A percentile compares a stretch with the other conserved stretches of the same genome.
These are phyloP conservation scores for Medauroidea extradentata DNA, from an alignment of 1,140 invertebrate species.

Conservation along the genomic window DNA sequence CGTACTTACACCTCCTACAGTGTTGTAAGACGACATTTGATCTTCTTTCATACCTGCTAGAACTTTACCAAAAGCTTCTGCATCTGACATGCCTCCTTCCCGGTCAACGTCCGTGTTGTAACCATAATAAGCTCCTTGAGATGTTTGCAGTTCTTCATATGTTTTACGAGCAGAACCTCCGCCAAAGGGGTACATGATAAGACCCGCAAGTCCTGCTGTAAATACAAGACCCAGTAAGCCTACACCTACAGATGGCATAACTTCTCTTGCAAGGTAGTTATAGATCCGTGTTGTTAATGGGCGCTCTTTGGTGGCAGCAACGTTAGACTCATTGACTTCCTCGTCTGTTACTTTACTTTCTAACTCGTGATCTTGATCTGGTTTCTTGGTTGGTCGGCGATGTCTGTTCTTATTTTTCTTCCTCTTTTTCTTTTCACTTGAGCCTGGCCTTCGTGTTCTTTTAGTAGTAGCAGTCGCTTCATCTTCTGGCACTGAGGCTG, in stretches of 20 bases:
- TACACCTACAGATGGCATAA: conserved; percentile 72
- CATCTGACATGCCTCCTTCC: conserved; percentile 56
- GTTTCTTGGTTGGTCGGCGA: conserved; percentile 41
- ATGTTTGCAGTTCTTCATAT: conserved; percentile 49
- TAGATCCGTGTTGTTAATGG: conserved; percentile 68
- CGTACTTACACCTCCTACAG: not conserved
- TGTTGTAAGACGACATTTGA: not conserved
- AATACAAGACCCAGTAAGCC: conserved; percentile 67
- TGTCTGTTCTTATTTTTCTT: conserved; percentile 54
- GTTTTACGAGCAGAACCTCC: conserved; percentile 55
- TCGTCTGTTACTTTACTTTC: conserved; percentile 46
- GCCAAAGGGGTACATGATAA: conserved; percentile 69
- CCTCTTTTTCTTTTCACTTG: conserved; percentile 44
- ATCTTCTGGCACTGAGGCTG: conserved; percentile 24
- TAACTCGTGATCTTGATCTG: conserved; percentile 23
- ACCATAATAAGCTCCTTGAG: conserved; percentile 48
- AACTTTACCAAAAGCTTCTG: conserved; percentile 67
- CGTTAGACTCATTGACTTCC: conserved; percentile 40
- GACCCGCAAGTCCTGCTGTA: conserved; percentile 64
- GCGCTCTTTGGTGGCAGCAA: conserved; percentile 41
- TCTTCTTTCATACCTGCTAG: conserved; percentile 57
- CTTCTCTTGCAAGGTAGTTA: conserved; percentile 70
- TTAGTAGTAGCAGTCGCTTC: conserved; percentile 22
- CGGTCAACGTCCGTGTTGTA: conserved; percentile 16
- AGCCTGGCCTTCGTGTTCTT: not conserved